phyloP scores from a whole-genome alignment of 2,797 vertebrate genomes.

The Coregonus suidteri region DNA sequence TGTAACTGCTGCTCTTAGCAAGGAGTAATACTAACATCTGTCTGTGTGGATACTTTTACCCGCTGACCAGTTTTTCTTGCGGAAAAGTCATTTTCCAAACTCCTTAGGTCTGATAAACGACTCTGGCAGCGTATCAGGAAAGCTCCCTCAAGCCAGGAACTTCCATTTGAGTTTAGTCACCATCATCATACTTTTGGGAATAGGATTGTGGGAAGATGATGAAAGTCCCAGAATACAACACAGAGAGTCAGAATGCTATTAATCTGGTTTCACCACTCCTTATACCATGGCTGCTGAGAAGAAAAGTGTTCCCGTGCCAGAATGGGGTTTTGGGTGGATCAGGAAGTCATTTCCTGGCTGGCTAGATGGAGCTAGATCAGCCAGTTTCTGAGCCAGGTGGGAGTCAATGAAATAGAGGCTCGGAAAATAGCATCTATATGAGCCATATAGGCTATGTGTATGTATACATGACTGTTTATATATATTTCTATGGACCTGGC shows the following conservation, averaged over 20 bases:
- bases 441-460: not conserved
- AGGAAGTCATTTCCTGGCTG: constrained; percentile 62
- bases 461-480: not conserved
- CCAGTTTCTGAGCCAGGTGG: constrained; percentile 39
- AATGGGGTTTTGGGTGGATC: constrained; percentile 62
- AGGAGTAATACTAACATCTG: not conserved
- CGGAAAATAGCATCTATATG: constrained; percentile 33
- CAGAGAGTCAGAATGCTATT: constrained; percentile 16
- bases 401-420: constrained; percentile 36
- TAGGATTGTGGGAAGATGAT: constrained; percentile 2
- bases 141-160: not conserved
- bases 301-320: constrained; percentile 37
- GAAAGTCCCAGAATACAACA: constrained; percentile 20
- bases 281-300: constrained; percentile 28
- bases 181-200: constrained; percentile 11
- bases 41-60: not conserved
- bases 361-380: constrained; percentile 25
- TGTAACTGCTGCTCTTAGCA: not conserved
- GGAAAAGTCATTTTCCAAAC: constrained; percentile 42
- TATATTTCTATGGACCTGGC: not conserved
- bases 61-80: not conserved
- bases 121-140: constrained; percentile 23
- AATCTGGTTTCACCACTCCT: constrained; percentile 27
- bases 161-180: constrained; percentile 13
- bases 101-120: constrained; percentile 16